Percentiles rank a stretch among this genome's conserved stretches.
phyloP scores from a whole-genome alignment of 2,797 vertebrate species.

The Scarus forsteni region DNA sequence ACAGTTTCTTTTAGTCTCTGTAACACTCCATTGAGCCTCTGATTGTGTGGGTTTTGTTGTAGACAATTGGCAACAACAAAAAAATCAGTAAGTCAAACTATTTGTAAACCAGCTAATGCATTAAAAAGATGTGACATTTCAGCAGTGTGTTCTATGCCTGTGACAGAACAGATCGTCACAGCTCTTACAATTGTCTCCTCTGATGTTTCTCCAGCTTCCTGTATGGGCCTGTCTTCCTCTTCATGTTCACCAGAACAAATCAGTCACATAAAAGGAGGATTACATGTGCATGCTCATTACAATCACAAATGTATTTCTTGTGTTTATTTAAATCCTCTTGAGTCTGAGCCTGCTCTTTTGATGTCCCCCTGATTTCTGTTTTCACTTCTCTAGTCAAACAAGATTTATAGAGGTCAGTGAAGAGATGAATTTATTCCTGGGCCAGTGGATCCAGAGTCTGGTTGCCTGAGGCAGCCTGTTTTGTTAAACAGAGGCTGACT shows the following conservation, averaged over 20 bases:
- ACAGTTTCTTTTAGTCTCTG: neutral
- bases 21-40: constrained; percentile 1
- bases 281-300: constrained; percentile 18
- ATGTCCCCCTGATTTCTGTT: constrained; percentile 20
- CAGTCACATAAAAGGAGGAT: constrained; percentile 32
- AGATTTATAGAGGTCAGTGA: constrained; percentile 34
- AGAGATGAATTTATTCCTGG: constrained; percentile 20
- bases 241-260: constrained; percentile 39
- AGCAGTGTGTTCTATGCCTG: neutral
- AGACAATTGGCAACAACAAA: constrained; percentile 3
- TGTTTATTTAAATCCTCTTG: constrained; percentile 8
- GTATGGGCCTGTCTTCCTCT: neutral
- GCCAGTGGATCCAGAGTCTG: constrained; percentile 9
- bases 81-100: constrained; percentile 1
- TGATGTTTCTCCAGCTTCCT: constrained; percentile 12
- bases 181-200: constrained; percentile 6
- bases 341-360: constrained; percentile 8
- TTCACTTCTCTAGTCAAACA: constrained; percentile 10
- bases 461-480: constrained; percentile 45
- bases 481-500: constrained; percentile 48
- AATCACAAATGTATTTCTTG: constrained; percentile 8
- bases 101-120: constrained; percentile 2
- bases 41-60: neutral
- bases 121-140: constrained; percentile 2
- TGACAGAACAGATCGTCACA: constrained; percentile 28